Conservation (phyloP, 2,113 vertebrate genomes). For the Phaethornis superciliosus region DNA sequence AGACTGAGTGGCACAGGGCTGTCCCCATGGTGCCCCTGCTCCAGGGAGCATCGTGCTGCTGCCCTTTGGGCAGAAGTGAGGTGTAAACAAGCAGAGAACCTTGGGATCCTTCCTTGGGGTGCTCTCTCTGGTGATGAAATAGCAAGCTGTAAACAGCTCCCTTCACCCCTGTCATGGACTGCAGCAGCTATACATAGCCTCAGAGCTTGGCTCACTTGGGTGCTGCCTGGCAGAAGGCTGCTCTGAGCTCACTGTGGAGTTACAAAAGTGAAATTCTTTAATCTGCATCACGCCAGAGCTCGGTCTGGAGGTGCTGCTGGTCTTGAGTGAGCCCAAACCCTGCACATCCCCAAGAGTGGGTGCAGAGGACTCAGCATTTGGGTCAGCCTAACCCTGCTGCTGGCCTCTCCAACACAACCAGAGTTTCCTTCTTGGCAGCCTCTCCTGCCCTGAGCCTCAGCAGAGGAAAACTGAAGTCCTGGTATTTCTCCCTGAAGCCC, state of each 20-base stretch:
- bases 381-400: not conserved
- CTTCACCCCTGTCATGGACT: fast-evolving
- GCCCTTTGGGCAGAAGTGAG: fast-evolving
- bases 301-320: not conserved
- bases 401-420: fast-evolving
- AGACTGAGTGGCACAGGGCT: not conserved
- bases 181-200: not conserved
- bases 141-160: not conserved
- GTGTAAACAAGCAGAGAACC: not conserved
- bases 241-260: not conserved
- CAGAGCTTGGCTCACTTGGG: not conserved
- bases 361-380: not conserved
- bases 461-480: not conserved
- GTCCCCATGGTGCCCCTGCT: fast-evolving
- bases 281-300: not conserved
- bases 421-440: not conserved
- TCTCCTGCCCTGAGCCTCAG: not conserved
- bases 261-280: not conserved
- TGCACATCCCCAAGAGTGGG: fast-evolving
- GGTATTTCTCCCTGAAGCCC: not conserved
- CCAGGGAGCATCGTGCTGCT: fast-evolving
- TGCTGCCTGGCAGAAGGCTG: not conserved
- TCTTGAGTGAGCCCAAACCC: not conserved
- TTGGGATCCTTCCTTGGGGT: not conserved
- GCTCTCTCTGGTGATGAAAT: not conserved